Evolutionary conservation across 2,113 vertebrate genomes (phyloP).

Genomic region (Erythrocercus mccallii): DNA sequence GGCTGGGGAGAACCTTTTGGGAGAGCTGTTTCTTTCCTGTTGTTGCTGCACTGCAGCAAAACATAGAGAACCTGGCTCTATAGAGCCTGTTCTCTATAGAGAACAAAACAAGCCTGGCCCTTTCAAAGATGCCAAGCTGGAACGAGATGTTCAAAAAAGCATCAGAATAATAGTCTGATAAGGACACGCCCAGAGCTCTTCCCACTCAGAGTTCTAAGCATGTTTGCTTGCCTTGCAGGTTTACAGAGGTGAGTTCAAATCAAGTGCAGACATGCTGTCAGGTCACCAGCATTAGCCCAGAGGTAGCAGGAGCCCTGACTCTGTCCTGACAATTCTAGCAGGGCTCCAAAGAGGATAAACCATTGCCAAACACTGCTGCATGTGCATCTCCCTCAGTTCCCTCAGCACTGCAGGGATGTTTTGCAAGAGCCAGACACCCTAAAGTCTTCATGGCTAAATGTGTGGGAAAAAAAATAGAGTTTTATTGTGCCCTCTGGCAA

Average conservation of each 20-base stretch:
- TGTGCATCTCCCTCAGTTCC: background rate
- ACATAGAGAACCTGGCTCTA: background rate
- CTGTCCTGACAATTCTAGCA: background rate
- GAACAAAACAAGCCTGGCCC: background rate
- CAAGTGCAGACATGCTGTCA: background rate
- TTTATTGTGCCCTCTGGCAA: background rate
- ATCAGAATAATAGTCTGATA: background rate
- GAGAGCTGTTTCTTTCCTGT: background rate
- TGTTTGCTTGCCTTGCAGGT: slow-evolving; percentile 2
- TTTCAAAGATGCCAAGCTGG: background rate
- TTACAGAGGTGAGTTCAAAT: background rate
- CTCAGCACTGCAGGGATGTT: background rate
- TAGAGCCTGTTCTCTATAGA: too few relatives aligned
- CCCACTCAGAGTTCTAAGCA: background rate
- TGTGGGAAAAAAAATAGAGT: background rate
- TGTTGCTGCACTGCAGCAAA: background rate
- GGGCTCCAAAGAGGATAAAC: background rate
- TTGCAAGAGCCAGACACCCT: background rate
- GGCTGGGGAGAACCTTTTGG: background rate
- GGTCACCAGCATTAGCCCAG: background rate
- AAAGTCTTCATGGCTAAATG: background rate
- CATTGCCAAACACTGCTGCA: background rate
- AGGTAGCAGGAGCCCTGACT: background rate
- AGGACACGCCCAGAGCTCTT: background rate
- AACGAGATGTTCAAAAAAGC: background rate